A percentile compares a stretch with the other conserved stretches of the same genome.
These are phyloP conservation scores for Scotopteryx bipunctaria DNA, from an alignment of 2,888 invertebrate genomes.

Conservation along the genomic window DNA sequence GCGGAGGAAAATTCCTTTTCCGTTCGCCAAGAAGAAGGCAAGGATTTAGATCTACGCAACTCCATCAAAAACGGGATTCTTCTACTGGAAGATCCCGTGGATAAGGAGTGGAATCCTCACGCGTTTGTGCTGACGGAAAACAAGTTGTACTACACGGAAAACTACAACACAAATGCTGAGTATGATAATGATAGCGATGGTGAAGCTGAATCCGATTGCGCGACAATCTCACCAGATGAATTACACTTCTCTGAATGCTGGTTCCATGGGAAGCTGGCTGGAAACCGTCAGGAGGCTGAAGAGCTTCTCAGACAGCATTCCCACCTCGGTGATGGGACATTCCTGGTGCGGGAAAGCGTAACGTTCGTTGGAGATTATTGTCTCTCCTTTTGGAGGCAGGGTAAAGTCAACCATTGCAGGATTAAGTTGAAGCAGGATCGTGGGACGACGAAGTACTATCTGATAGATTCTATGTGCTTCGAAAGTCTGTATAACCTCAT, in stretches of 20 bases:
- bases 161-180: constrained; percentile 77
- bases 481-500: constrained; percentile 96
- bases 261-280: constrained; percentile 95
- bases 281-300: constrained; percentile 91
- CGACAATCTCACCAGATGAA: constrained; percentile 92
- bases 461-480: constrained; percentile 94
- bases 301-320: constrained; percentile 89
- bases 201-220: constrained; percentile 82
- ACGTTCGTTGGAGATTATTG: constrained; percentile 98
- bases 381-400: constrained; percentile 96
- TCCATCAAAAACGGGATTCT: constrained; percentile 95
- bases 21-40: constrained; percentile 83
- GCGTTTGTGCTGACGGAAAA: constrained; percentile 95
- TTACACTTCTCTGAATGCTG: constrained; percentile 96
- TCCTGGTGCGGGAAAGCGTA: constrained; percentile 95
- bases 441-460: constrained; percentile 94
- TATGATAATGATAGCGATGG: constrained; percentile 85
- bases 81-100: constrained; percentile 94
- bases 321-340: constrained; percentile 94
- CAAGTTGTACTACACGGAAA: constrained; percentile 94
- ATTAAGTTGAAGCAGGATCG: constrained; percentile 95
- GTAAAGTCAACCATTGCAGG: constrained; percentile 95
- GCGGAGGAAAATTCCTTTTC: constrained; percentile 88
- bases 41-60: constrained; percentile 90
- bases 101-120: constrained; percentile 96